These are phyloP conservation scores for Capitella teleta DNA, from an alignment of 1,140 invertebrate genomes.

Conservation along the genomic window DNA sequence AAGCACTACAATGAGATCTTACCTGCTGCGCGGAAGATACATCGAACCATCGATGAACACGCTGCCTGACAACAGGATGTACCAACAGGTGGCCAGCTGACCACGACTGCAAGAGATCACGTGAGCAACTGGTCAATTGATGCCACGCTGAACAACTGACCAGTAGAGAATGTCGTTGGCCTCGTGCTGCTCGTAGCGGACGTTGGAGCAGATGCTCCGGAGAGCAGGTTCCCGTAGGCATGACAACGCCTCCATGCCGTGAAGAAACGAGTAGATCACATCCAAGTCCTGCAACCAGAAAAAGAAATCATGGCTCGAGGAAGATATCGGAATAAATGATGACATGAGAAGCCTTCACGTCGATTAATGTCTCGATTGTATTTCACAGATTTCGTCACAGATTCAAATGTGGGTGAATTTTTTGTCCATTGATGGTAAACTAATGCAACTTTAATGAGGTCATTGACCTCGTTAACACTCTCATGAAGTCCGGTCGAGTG, in stretches of 20 bases:
- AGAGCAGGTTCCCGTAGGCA: constrained; percentile 59
- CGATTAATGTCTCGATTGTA: no score
- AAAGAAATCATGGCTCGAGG: not conserved
- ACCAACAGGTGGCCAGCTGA: constrained; percentile 70
- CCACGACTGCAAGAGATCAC: constrained; percentile 55
- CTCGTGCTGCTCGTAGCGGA: constrained; percentile 61
- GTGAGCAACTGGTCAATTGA: not conserved
- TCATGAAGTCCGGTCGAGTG: no score
- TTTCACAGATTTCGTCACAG: no score
- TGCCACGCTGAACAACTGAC: constrained; percentile 47
- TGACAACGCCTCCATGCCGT: constrained; percentile 60
- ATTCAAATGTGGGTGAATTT: no score
- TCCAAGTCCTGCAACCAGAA: constrained; percentile 54
- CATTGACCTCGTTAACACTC: no score
- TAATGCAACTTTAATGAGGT: no score
- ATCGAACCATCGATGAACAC: constrained; percentile 83
- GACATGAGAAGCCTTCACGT: no score
- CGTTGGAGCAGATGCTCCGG: constrained; percentile 56
- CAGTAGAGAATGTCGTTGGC: constrained; percentile 70
- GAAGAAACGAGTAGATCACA: constrained; percentile 62
- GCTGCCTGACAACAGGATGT: constrained; percentile 68
- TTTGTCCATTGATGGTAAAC: no score
- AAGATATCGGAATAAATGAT: no score
- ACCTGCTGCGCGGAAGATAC: constrained; percentile 74
- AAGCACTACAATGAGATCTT: no score